These are phyloP conservation scores for Hemiprocne comata DNA, from an alignment of 2,113 vertebrate genomes.

Conservation along the genomic window DNA sequence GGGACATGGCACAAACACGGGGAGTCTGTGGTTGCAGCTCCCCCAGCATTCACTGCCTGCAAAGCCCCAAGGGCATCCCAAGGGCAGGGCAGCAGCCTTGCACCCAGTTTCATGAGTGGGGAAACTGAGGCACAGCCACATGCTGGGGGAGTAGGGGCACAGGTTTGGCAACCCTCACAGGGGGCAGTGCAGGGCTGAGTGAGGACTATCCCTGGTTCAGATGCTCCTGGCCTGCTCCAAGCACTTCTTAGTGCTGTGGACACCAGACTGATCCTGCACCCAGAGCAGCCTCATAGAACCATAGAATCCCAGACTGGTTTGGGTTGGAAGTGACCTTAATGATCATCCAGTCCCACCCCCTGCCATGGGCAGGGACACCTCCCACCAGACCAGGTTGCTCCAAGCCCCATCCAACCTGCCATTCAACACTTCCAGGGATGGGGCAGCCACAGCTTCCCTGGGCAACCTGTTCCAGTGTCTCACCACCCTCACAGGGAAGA, in stretches of 20 bases:
- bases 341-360: too few species aligned
- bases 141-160: rapidly evolving
- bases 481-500: too few species aligned
- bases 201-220: rapidly evolving
- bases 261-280: background rate
- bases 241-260: rapidly evolving
- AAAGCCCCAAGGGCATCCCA: background rate
- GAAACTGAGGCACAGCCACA: background rate
- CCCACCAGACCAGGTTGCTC: too few species aligned
- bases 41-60: rapidly evolving
- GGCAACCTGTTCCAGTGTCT: too few species aligned
- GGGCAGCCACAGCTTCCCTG: too few species aligned
- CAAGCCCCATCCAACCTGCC: too few species aligned
- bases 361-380: too few species aligned
- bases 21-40: background rate
- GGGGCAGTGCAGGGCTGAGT: rapidly evolving
- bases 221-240: background rate
- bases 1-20: background rate
- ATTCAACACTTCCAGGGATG: too few species aligned
- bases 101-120: rapidly evolving
- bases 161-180: rapidly evolving
- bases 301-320: too few species aligned
- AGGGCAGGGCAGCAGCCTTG: background rate
- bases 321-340: too few species aligned
- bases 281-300: background rate